Base-by-base conservation (phyloP, 2,888 invertebrate species). In the Pycnomerus fuliginosus region DNA sequence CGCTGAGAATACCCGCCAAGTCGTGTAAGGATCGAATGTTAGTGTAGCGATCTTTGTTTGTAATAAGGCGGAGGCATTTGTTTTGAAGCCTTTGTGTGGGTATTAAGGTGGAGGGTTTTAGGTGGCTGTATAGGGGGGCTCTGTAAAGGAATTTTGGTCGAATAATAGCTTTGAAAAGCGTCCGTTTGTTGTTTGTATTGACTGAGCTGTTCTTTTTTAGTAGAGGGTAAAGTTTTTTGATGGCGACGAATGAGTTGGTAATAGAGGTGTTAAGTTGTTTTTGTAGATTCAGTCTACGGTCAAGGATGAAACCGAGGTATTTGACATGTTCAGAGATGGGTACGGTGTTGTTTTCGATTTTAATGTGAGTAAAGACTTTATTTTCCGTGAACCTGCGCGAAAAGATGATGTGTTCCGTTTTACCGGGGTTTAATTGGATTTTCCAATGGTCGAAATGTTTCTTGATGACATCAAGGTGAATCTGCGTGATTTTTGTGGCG, bases 401-500 rank as follows among this genome's bases (percentile, higher is more conserved):
- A 8, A 20, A 20, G 20, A 8, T 8, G 5, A 20, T 20, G 20
- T 20, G 5, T 20, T 20, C 20, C 5, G 20, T 20, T 20, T 20
- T 20, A 8, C 5, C 8, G 8, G 20, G 8, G 8, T 20, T 20
- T 20, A 20, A 7, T 20, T 8, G 20, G 8, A 27, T 27, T 27
- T 27, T 27, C 27, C 27, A 27, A 4, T 27, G 4, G 4, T 27
- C 10, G 11, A 27, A 27, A 11, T n/a, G 10, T 27, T 27, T 27
- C 4, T 27, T 4, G 11, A 27, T 27, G 4, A 4, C 11, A 7
- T 27, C 4, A 4, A 7, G 4, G 11, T 27, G 27, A 4, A n/a
- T 11, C 11, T 4, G 4, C 27, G 11, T 27, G 7, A 20, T 20
- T 4, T 20, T 20, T 20, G 4, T 20, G 4, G 20, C 20, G 4